These are phyloP conservation scores for Pyralis farinalis DNA, from an alignment of 2,888 invertebrate species.

Conservation along the genomic window DNA sequence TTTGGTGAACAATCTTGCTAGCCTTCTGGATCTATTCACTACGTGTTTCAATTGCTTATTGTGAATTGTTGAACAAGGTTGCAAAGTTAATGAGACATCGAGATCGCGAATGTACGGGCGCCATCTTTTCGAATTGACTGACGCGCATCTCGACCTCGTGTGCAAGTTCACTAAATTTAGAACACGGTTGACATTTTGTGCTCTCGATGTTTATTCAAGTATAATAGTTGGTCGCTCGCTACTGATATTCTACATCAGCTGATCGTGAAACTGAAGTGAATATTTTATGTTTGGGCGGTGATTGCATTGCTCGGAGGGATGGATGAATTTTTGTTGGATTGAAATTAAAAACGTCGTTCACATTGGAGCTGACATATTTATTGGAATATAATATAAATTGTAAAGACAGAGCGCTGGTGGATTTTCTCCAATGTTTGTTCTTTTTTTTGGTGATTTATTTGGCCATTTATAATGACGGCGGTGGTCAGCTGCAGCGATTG, in stretches of 20 bases:
- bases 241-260: too few species aligned
- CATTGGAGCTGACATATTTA: too few species aligned
- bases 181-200: constrained; percentile 48
- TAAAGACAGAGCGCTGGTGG: too few species aligned
- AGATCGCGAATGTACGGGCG: constrained; percentile 57
- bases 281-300: too few species aligned
- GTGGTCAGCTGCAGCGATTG: constrained; percentile 23
- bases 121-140: constrained; percentile 61
- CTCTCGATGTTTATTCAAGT: constrained; percentile 21
- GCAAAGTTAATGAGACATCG: constrained; percentile 52
- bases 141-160: constrained; percentile 56
- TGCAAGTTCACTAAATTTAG: constrained; percentile 63
- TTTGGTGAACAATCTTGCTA: constrained; percentile 28
- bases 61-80: constrained; percentile 61
- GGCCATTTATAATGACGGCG: neutral
- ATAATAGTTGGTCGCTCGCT: too few species aligned
- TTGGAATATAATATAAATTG: too few species aligned
- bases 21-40: constrained; percentile 48
- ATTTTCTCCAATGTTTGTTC: too few species aligned
- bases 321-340: too few species aligned
- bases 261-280: too few species aligned
- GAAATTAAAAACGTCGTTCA: too few species aligned
- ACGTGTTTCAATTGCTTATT: constrained; percentile 49
- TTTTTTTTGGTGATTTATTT: too few species aligned
- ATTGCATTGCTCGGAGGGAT: too few species aligned